Evolutionary conservation across 1,140 invertebrate species (phyloP), one percentile per base, ranked within the genome.

Genomic region (Philaenus spumarius): DNA sequence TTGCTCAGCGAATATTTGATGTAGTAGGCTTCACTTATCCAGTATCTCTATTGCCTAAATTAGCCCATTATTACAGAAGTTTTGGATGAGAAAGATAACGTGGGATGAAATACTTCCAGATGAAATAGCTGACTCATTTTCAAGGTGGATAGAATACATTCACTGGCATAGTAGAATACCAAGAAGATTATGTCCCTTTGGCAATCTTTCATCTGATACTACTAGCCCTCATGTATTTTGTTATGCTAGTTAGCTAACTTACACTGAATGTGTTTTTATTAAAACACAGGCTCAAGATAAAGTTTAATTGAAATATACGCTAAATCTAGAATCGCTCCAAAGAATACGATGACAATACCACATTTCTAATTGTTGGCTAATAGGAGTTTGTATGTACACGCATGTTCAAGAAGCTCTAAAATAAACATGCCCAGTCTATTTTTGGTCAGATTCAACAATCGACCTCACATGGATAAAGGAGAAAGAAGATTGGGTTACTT

Each of bases 331-430:
- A 60, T 73, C 0, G 63, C 71, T 7, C 71, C 72, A 7, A n/a
- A 61, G 20, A 68, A 69, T 54, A 50, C 59, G 40, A 40, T 66
- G 1, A 69, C 65, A 1, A 67, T 72, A 24, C 70, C 68, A 3
- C 62, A 68, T 46, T 55, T 74, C 3, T 71, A 72, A 61, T 58
- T 75, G 6, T 52, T 73, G 52, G 71, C 67, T 12, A 68, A 67
- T 74, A 2, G 70, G 64, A 20, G 64, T 65, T 15, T 40, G 71
- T 56, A 55, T 72, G 7, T 59, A 50, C 53, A 42, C 12, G 6
- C 19, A 15, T 2, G 48, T 66, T 2, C 2, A 24, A 12, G 14
- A 17, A 23, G 15, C 30, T 22, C 26, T 64, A 12, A 39, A 51
- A 19, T n/a, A 22, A 15, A 42, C 14, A 9, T 19, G 22, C 30